Evolutionary conservation across 2,888 invertebrate species (phyloP).

Genomic region (Digitonthophagus gazella): DNA sequence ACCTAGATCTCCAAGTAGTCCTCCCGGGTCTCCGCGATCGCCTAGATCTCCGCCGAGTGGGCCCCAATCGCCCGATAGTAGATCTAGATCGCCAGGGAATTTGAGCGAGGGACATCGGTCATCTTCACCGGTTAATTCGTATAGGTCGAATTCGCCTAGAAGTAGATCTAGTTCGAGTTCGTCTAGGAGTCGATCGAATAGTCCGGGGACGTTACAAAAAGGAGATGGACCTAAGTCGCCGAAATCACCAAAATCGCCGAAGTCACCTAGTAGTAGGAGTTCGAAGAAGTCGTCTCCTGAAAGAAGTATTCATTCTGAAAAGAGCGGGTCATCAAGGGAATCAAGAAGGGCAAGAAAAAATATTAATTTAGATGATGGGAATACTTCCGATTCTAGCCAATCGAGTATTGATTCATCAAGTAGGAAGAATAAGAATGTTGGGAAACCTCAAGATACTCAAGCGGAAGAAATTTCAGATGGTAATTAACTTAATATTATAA

Average conservation of each 20-base stretch:
- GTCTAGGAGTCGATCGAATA: slow-evolving; percentile 37
- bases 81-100: slow-evolving; percentile 14
- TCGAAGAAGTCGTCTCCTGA: slow-evolving; percentile 39
- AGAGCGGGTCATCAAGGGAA: slow-evolving; percentile 32
- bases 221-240: slow-evolving; percentile 13
- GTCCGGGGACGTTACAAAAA: slow-evolving; percentile 17
- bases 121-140: slow-evolving; percentile 32
- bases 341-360: slow-evolving; percentile 34
- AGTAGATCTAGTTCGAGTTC: slow-evolving; percentile 40
- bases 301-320: slow-evolving; percentile 30
- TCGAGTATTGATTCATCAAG: slow-evolving; percentile 47
- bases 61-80: slow-evolving; percentile 28
- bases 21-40: slow-evolving; percentile 23
- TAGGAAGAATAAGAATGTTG: slow-evolving; percentile 43
- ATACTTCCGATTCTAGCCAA: slow-evolving; percentile 47
- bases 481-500: slow-evolving; percentile 37
- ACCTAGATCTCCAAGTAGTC: slow-evolving; percentile 20
- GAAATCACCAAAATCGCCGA: slow-evolving; percentile 35
- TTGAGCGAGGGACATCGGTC: slow-evolving; percentile 29
- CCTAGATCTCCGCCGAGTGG: slow-evolving; percentile 23
- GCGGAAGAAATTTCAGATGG: slow-evolving; percentile 66
- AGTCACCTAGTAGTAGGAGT: slow-evolving; percentile 40
- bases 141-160: slow-evolving; percentile 29
- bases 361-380: slow-evolving; percentile 44
- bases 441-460: slow-evolving; percentile 43